Evolutionary conservation across 2,797 vertebrate genomes (phyloP).

Genomic region (Darevskia mixta): DNA sequence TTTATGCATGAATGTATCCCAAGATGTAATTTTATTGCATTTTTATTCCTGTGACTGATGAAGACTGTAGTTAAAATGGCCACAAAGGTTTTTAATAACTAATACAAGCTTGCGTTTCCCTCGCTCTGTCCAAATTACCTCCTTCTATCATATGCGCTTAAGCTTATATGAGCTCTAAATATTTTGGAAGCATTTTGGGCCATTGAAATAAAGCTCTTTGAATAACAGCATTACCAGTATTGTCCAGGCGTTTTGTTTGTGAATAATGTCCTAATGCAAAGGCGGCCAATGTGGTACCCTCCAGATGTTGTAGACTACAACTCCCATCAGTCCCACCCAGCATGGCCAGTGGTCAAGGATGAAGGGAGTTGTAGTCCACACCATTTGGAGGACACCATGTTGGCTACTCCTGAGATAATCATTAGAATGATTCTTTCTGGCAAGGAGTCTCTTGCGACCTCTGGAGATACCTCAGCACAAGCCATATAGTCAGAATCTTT

Average conservation of each 20-base stretch:
- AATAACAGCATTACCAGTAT: not conserved
- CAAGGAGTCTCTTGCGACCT: not conserved
- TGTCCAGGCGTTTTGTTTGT: not conserved
- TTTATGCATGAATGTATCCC: not conserved
- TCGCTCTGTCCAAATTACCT: not conserved
- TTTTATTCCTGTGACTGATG: no score
- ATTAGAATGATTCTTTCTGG: not conserved
- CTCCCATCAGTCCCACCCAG: no score
- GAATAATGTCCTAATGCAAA: not conserved
- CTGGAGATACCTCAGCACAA: not conserved
- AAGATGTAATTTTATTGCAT: not conserved
- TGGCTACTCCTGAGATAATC: not conserved
- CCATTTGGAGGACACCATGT: no score
- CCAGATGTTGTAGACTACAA: no score
- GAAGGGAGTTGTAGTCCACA: no score
- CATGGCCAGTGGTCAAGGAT: no score
- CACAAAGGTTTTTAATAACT: not conserved
- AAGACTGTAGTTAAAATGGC: not conserved
- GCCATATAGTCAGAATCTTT: not conserved
- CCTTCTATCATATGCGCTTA: not conserved
- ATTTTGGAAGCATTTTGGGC: not conserved
- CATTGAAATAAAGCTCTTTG: not conserved
- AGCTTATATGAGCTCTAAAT: not conserved
- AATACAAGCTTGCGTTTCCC: not conserved
- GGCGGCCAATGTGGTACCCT: no score